phyloP scores from a whole-genome alignment of 2,797 vertebrate genomes.

The Enteromius viviparus region DNA sequence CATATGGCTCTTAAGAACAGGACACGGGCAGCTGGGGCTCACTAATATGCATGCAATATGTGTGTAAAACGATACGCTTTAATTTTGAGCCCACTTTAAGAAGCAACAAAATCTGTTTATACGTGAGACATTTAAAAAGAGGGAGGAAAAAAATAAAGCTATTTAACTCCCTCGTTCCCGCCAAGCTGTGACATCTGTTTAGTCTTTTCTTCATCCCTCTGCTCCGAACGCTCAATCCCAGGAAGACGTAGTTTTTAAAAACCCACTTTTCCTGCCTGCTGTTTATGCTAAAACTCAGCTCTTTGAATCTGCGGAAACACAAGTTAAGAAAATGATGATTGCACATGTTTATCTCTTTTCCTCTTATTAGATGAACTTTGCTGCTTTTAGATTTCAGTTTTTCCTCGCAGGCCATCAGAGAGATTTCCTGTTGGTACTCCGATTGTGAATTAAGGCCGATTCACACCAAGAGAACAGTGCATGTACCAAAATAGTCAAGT shows the following conservation, averaged over 20 bases:
- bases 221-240: constrained; percentile 51
- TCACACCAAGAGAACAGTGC: neutral
- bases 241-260: constrained; percentile 44
- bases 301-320: constrained; percentile 50
- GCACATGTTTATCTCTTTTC: constrained; percentile 47
- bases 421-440: neutral
- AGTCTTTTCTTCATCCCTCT: constrained; percentile 64
- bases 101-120: constrained; percentile 92
- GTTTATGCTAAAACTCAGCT: constrained; percentile 41
- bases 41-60: constrained; percentile 98
- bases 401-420: constrained; percentile 2
- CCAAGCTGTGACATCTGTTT: constrained; percentile 78
- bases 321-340: constrained; percentile 49
- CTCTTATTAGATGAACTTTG: constrained; percentile 43
- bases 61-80: constrained; percentile 99
- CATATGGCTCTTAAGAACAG: constrained; percentile 99
- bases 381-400: constrained; percentile 5
- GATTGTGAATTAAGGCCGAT: neutral
- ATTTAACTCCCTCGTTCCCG: constrained; percentile 80
- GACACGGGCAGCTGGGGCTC: constrained; percentile 95
- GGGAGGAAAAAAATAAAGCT: constrained; percentile 70
- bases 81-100: constrained; percentile 97
- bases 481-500: neutral
- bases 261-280: constrained; percentile 41
- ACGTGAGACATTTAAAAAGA: constrained; percentile 81